These are phyloP conservation scores for Arctia plantaginis DNA, from an alignment of 2,888 invertebrate species.

Conservation along the genomic window DNA sequence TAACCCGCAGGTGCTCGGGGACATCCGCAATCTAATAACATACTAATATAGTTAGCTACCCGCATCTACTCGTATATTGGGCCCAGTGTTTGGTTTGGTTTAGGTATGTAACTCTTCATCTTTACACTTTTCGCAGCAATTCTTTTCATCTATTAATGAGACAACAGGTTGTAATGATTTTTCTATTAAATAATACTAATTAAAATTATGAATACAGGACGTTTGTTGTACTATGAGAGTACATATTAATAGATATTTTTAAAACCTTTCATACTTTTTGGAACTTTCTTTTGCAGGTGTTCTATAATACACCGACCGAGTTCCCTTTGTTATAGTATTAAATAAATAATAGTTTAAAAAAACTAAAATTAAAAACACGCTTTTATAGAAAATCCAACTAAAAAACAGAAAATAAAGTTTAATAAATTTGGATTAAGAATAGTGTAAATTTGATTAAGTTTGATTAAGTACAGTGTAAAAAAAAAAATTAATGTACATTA, in stretches of 20 bases:
- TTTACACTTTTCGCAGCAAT: not conserved
- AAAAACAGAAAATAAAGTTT: too few relatives aligned
- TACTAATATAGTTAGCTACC: conserved; percentile 40
- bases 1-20: conserved; percentile 32
- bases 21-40: conserved; percentile 46
- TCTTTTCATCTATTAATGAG: not conserved
- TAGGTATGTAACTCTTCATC: not conserved
- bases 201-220: not conserved
- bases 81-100: conserved; percentile 22
- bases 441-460: too few relatives aligned
- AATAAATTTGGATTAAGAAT: too few relatives aligned
- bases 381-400: too few relatives aligned
- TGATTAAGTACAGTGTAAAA: too few relatives aligned
- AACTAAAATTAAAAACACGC: too few relatives aligned
- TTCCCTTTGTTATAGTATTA: too few relatives aligned
- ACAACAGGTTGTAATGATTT: not conserved
- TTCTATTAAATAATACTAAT: not conserved
- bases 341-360: too few relatives aligned
- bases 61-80: conserved; percentile 28
- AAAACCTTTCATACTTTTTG: not conserved
- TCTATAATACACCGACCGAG: too few relatives aligned
- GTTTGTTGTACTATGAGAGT: not conserved
- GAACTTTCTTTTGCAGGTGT: not conserved
- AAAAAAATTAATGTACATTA: too few relatives aligned
- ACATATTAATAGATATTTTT: not conserved